Conservation (phyloP, 2,113 vertebrate genomes). For the Chauna torquata region DNA sequence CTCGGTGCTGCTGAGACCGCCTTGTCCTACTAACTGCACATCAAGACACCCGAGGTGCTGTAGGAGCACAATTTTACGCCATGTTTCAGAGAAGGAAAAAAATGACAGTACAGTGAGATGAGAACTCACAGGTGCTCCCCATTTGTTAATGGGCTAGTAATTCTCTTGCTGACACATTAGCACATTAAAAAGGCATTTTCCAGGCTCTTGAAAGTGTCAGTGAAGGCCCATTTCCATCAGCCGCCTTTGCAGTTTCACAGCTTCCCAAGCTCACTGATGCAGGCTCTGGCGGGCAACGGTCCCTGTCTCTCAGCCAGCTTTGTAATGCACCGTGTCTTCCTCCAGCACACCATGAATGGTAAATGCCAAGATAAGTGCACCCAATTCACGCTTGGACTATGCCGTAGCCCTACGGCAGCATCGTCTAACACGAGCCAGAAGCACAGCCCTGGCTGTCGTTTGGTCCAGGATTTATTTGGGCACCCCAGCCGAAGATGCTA, state of each 20-base stretch:
- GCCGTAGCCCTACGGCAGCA: not conserved
- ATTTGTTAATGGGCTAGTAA: not conserved
- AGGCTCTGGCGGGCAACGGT: not conserved
- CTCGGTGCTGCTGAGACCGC: not conserved
- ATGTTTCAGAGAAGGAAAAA: not conserved
- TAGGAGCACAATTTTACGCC: not conserved
- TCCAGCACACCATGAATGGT: not conserved
- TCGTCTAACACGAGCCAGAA: not conserved
- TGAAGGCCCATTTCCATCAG: not conserved
- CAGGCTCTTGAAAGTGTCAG: not conserved
- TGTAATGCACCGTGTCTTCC: not conserved
- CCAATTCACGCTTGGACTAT: not conserved
- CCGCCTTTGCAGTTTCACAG: not conserved
- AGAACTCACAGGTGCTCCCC: not conserved
- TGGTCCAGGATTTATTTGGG: not conserved
- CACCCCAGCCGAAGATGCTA: not conserved
- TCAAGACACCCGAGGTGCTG: not conserved
- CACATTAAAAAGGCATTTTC: not conserved
- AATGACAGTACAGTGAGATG: not conserved
- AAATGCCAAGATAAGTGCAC: not conserved
- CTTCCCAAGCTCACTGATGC: not conserved
- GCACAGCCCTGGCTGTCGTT: not conserved
- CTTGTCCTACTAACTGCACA: not conserved
- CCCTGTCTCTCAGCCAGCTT: not conserved
- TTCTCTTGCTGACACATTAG: not conserved